phyloP scores from a whole-genome alignment of 1,140 invertebrate species.

The Heliothis subflexa region DNA sequence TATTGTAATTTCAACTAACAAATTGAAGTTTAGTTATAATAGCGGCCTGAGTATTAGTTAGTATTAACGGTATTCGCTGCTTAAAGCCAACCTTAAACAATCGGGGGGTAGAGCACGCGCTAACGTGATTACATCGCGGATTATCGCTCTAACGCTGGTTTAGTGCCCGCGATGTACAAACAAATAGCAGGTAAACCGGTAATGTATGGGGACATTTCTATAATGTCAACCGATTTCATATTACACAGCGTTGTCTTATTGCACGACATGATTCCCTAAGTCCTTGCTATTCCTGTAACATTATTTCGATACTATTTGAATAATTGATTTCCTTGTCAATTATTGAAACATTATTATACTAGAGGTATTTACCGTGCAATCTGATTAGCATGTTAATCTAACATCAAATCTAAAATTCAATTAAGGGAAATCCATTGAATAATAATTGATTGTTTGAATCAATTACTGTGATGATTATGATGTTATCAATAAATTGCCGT shows the following conservation, averaged over 20 bases:
- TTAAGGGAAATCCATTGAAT: slow-evolving; percentile 18
- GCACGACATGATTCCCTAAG: too few species aligned
- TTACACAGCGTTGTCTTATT: neutral
- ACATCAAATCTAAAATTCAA: slow-evolving; percentile 22
- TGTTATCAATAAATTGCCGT: slow-evolving; percentile 18
- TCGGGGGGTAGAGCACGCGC: neutral
- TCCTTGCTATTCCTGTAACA: too few species aligned
- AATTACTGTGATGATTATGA: slow-evolving; percentile 25
- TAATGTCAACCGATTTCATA: neutral
- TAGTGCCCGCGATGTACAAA: neutral
- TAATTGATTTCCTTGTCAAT: too few species aligned
- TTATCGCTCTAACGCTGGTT: slow-evolving; percentile 20
- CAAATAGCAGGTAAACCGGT: neutral
- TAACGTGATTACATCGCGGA: slow-evolving; percentile 5
- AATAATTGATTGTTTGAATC: slow-evolving; percentile 31
- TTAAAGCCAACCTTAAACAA: neutral
- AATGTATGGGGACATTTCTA: slow-evolving; percentile 10
- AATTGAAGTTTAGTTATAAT: too few species aligned
- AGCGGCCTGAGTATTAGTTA: neutral
- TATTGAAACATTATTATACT: neutral
- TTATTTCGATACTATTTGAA: too few species aligned
- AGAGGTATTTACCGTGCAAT: neutral
- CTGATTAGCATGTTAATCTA: slow-evolving; percentile 15
- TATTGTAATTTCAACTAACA: neutral
- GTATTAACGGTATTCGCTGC: neutral